phyloP scores from a whole-genome alignment of 2,113 vertebrate species.

The Ptychochromis oligacanthus region DNA sequence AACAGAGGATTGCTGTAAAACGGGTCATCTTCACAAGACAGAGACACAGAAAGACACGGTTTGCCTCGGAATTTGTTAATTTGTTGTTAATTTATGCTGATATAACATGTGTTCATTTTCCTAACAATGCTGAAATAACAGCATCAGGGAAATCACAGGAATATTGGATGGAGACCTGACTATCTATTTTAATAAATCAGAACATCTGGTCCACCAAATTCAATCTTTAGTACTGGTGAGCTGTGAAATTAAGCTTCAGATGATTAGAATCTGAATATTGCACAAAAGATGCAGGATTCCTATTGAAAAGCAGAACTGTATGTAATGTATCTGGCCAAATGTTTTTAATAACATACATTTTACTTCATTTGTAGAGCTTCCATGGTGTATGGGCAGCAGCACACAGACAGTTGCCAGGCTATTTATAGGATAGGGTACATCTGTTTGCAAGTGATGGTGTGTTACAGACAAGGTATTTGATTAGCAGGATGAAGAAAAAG shows the following conservation, averaged over 20 bases:
- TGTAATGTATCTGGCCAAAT: not conserved
- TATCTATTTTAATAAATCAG: constrained; percentile 61
- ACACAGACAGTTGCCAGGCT: not conserved
- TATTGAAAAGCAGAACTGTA: not conserved
- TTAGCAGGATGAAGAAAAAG: not conserved
- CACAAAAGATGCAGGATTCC: constrained; percentile 28
- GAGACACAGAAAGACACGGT: not conserved
- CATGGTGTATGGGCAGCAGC: not conserved
- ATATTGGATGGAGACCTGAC: constrained; percentile 7
- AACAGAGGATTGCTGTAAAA: not conserved
- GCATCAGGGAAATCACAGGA: constrained; percentile 13
- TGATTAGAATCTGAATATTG: constrained; percentile 54
- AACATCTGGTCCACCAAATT: constrained; percentile 61
- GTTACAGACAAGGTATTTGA: constrained; percentile 1
- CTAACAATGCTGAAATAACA: constrained; percentile 1
- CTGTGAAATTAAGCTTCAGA: constrained; percentile 73
- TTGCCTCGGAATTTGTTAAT: not conserved
- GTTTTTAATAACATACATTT: not conserved
- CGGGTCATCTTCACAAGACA: not conserved
- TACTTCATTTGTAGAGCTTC: not conserved
- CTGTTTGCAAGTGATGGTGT: not conserved
- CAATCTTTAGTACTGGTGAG: constrained; percentile 69
- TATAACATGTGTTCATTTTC: constrained; percentile 1
- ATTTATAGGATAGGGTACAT: constrained; percentile 20
- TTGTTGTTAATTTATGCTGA: not conserved